Evolutionary conservation across 2,797 vertebrate species (phyloP).

Genomic region (Mustela erminea): DNA sequence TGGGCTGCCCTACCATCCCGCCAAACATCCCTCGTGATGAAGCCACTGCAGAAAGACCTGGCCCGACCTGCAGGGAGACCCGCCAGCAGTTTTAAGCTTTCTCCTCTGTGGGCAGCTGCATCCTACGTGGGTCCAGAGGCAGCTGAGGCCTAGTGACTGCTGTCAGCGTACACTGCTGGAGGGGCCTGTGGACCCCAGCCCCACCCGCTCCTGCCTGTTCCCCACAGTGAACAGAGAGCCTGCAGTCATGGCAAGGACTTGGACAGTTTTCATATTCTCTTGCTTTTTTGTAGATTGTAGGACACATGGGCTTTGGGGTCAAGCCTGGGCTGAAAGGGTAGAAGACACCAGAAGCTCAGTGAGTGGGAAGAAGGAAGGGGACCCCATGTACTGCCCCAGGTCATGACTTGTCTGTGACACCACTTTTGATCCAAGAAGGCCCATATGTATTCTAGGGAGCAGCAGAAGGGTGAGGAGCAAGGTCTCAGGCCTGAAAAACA

Average conservation of each 20-base stretch:
- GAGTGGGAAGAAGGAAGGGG: background rate
- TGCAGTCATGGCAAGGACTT: background rate
- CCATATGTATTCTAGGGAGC: fast-evolving
- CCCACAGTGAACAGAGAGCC: background rate
- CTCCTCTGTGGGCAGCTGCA: fast-evolving
- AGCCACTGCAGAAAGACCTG: background rate
- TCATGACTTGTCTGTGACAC: background rate
- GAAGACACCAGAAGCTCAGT: too few relatives aligned
- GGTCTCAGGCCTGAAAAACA: too few relatives aligned
- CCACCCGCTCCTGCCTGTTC: background rate
- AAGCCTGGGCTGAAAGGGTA: background rate
- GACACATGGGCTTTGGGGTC: background rate
- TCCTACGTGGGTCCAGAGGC: background rate
- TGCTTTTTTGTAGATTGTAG: background rate
- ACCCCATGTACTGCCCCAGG: too few relatives aligned
- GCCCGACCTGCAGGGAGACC: background rate
- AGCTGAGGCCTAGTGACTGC: background rate
- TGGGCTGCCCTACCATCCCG: too few relatives aligned
- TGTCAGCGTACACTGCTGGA: fast-evolving
- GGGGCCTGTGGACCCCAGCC: background rate
- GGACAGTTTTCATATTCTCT: background rate
- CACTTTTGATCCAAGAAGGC: background rate
- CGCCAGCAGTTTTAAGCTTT: fast-evolving
- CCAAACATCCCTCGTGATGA: fast-evolving
- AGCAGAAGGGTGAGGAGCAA: background rate